Evolutionary conservation across 2,797 vertebrate species (phyloP).

Genomic region (Tapirus indicus): DNA sequence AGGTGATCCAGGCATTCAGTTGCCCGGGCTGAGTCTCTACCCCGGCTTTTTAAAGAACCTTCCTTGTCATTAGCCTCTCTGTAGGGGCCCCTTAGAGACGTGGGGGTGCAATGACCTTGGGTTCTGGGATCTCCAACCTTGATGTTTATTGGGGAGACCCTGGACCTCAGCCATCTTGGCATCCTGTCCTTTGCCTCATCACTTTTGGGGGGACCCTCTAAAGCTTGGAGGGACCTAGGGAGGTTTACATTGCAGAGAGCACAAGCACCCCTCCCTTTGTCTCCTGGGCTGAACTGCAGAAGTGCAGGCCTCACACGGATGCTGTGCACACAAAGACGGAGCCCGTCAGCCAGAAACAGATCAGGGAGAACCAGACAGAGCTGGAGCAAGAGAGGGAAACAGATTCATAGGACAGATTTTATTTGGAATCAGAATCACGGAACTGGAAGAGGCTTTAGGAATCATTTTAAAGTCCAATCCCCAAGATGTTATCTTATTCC

Average conservation of each 20-base stretch:
- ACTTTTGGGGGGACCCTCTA: neutral
- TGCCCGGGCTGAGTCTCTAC: neutral
- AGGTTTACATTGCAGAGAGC: conserved; percentile 25
- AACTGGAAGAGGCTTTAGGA: conserved; percentile 39
- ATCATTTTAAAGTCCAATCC: neutral
- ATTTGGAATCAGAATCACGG: conserved; percentile 52
- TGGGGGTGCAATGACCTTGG: neutral
- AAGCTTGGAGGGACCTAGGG: neutral
- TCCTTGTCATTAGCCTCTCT: conserved; percentile 1
- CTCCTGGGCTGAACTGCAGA: conserved; percentile 37
- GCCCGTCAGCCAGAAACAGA: conserved; percentile 47
- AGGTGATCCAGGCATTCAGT: neutral
- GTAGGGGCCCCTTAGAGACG: neutral
- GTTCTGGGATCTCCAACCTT: neutral
- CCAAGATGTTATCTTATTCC: conserved; percentile 40
- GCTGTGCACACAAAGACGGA: conserved; percentile 63
- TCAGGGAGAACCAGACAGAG: conserved; percentile 40
- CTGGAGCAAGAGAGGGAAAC: neutral
- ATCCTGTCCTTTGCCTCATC: neutral
- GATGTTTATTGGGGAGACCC: neutral
- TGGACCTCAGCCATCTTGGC: neutral
- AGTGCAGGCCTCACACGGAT: neutral
- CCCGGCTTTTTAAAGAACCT: neutral
- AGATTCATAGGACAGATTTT: conserved; percentile 31
- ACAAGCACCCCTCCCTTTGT: neutral